Base-by-base conservation (phyloP, 2,797 vertebrate species). In the Chaetophractus vellerosus region DNA sequence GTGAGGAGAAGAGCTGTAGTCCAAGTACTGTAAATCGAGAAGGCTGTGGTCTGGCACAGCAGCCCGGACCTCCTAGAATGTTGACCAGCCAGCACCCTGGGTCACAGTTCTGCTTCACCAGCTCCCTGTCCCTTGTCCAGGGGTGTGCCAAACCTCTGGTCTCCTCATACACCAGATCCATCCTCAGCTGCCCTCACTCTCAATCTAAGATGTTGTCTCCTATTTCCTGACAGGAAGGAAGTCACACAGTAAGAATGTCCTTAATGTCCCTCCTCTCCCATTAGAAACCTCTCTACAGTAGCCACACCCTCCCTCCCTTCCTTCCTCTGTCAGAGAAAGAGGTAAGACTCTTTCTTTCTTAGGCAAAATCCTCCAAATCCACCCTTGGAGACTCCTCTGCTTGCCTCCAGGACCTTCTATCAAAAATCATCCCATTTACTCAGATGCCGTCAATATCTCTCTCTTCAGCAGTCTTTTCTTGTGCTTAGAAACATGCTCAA, bases 41-140 rank as follows among this genome's bases (percentile, higher is more conserved):
- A 14, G 19, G 6, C 24, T 0, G 0, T 21, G 36, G 8, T 23
- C 9, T 33, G 57, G 48, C 9, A 7, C n/a, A 9, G 55, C 52
- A 10, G 28, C 9, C 21, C 3, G 24, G 82, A 7, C 4, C 16
- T 16, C 19, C 6, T 3, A 0, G 4, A 10, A 55, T 0, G 6
- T n/a, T 55, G 21, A 31, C 28, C 41, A n/a, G 23, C 33, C 24
- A 1, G 10, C 21, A 10, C 18, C 26, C 24, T 31, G 11, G n/a
- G 38, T 2, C 41, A 24, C 4, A 21, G 61, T 11, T 24, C 57
- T 5, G 41, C 16, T 19, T 11, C 15, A 3, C 4, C 11, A 48
- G 23, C 50, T 19, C 55, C 33, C 19, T 75, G 28, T 28, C 8
- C 45, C 28, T 31, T 28, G 28, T 45, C 26, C 45, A 31, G 72